Conservation (phyloP, 2,888 invertebrate species). For the Ceraclea dissimilis region DNA sequence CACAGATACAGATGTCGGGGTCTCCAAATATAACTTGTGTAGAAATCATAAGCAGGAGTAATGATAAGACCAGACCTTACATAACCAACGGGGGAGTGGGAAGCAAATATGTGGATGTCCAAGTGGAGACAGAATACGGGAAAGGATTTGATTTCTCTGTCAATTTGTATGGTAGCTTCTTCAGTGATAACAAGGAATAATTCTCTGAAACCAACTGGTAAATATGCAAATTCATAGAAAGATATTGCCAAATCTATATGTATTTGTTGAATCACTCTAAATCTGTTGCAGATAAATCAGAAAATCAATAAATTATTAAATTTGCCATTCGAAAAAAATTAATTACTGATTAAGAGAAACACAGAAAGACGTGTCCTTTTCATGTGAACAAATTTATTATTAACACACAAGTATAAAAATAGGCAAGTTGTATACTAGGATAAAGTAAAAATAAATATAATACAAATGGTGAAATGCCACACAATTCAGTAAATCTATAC, state of each 20-base stretch:
- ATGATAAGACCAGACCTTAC: constrained; percentile 12
- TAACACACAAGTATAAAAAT: too few relatives aligned
- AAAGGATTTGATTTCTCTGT: constrained; percentile 42
- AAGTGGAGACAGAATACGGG: constrained; percentile 36
- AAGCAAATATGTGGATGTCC: constrained; percentile 36
- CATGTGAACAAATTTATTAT: too few relatives aligned
- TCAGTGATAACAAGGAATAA: not conserved
- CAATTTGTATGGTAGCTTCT: constrained; percentile 35
- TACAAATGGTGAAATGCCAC: too few relatives aligned
- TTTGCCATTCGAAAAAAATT: too few relatives aligned
- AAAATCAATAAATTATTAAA: too few relatives aligned
- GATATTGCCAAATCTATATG: not conserved
- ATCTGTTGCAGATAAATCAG: not conserved
- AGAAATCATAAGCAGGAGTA: constrained; percentile 29
- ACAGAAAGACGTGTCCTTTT: too few relatives aligned
- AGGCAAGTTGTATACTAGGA: too few relatives aligned
- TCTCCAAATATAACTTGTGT: constrained; percentile 38
- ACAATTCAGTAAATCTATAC: too few relatives aligned
- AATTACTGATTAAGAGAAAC: too few relatives aligned
- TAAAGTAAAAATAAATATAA: too few relatives aligned
- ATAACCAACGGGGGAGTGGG: constrained; percentile 35
- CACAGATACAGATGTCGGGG: constrained; percentile 36
- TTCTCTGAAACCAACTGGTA: not conserved
- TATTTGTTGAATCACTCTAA: not conserved
- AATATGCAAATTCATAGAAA: not conserved